Conservation (phyloP, 2,797 vertebrate genomes). For the Xiphophorus birchmanni region DNA sequence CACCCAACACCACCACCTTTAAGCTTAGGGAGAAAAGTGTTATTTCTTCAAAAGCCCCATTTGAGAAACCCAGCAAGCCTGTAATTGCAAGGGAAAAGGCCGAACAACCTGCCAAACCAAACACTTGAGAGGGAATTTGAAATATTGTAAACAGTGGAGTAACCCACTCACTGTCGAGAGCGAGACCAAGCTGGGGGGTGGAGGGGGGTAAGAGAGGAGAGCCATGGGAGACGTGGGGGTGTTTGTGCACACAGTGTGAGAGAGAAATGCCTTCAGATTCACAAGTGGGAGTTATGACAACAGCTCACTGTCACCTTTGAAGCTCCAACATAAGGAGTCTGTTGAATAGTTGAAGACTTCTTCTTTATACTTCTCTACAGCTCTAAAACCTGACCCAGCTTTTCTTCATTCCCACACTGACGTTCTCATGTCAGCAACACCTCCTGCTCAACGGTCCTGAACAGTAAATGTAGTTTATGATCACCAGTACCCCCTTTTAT, state of each 20-base stretch:
- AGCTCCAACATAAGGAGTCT: constrained; percentile 36
- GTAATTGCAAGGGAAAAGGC: constrained; percentile 81
- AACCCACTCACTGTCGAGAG: constrained; percentile 76
- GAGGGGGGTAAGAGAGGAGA: constrained; percentile 7
- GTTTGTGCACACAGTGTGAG: constrained; percentile 54
- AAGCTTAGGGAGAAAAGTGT: constrained; percentile 77
- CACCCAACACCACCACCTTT: constrained; percentile 51
- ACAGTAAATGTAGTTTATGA: constrained; percentile 69
- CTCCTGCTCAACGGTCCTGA: constrained; percentile 26
- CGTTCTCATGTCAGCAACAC: constrained; percentile 37
- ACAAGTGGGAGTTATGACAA: constrained; percentile 60
- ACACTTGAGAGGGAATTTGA: constrained; percentile 82
- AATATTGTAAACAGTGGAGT: constrained; percentile 83
- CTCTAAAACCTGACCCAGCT: constrained; percentile 33
- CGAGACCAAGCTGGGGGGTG: constrained; percentile 25
- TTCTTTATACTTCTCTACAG: constrained; percentile 11
- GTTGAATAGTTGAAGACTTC: constrained; percentile 18
- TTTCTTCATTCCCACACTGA: constrained; percentile 32
- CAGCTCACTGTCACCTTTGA: constrained; percentile 51
- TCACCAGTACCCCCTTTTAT: constrained; percentile 68
- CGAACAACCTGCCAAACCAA: constrained; percentile 79
- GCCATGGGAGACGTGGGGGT: constrained; percentile 33
- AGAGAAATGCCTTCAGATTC: constrained; percentile 67
- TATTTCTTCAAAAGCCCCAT: constrained; percentile 83
- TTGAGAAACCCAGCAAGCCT: constrained; percentile 80